A percentile compares a stretch with the other conserved stretches of the same genome.
Evolutionary conservation across 1,140 invertebrate species (phyloP).

Genomic region (Brevipalpus yothersi): DNA sequence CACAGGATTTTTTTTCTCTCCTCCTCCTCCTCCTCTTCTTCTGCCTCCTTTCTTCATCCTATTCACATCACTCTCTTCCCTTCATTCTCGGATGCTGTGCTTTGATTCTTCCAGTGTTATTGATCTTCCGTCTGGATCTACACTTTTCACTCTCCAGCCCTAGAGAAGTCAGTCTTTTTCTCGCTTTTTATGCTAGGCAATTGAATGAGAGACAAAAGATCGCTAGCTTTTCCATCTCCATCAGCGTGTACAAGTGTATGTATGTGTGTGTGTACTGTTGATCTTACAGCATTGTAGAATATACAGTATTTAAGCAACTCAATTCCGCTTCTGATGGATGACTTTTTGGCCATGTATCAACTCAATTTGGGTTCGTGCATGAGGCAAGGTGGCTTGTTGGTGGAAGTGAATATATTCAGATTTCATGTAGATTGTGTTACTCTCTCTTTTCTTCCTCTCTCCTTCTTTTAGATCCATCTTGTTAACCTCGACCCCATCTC

Average conservation of each 20-base stretch:
- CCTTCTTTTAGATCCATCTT: background rate
- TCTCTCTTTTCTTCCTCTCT: background rate
- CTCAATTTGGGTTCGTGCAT: background rate
- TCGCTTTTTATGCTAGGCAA: too few relatives aligned
- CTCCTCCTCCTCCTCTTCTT: background rate
- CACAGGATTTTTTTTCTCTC: background rate
- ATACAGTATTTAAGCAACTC: background rate
- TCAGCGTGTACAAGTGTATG: too few relatives aligned
- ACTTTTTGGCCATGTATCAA: background rate
- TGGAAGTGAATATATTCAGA: background rate
- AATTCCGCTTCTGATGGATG: background rate
- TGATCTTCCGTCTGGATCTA: background rate
- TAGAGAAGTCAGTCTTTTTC: too few relatives aligned
- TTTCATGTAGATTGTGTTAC: background rate
- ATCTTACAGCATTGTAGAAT: too few relatives aligned
- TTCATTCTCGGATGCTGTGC: background rate
- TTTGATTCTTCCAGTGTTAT: slow-evolving; percentile 1
- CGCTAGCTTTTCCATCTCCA: too few relatives aligned
- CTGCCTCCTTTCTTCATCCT: background rate
- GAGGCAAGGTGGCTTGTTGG: background rate
- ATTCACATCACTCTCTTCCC: slow-evolving; percentile 5
- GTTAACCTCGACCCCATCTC: background rate
- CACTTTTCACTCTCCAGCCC: background rate
- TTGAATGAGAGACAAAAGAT: too few relatives aligned
- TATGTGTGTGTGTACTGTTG: too few relatives aligned